Base-by-base conservation (phyloP, 1,140 invertebrate genomes). In the Drosophila saltans region DNA sequence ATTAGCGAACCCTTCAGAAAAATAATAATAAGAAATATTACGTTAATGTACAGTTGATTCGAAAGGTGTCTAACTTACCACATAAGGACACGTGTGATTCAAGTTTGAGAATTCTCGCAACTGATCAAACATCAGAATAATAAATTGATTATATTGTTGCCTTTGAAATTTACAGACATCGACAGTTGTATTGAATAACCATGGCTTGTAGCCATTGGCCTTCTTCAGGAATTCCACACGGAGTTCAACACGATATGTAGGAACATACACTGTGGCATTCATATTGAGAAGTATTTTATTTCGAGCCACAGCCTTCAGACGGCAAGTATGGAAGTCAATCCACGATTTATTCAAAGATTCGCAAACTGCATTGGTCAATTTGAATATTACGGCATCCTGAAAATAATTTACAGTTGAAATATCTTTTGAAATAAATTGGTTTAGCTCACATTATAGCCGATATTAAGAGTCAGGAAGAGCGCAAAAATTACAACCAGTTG, bases 101-200 rank as follows among this genome's bases (percentile, higher is more conserved):
- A 58, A 33, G 9, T 58, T 58, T 26, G 56, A 33, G 28, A 58
- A 33, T 16, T 36, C 28, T 4, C 16, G 26, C n/a, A 58, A 58
- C 7, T 16, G 11, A 16, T n/a, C 16, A 9, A 33, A 58, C 11
- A 36, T 16, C 24, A 58, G 24, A 33, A 33, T 33, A 6, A 36
- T 26, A 16, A 58, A 58, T 6, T 11, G 56, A 36, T 58, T 57
- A n/a, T 57, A 57, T 2, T n/a, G 26, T n/a, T 57, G 26, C 6
- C 26, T 28, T 3, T 30, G 56, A 10, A 30, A 57, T 11, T 26
- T 6, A 5, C 56, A 36, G 3, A 16, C 56, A n/a, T 57, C 56
- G 26, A 57, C 3, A 2, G 56, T 57, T 28, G 30, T 33, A 33
- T 57, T 57, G 10, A 57, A 57, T n/a, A 57, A 16, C 56, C 56